Conservation (phyloP, 2,113 vertebrate genomes). For the Chaetura pelagica region DNA sequence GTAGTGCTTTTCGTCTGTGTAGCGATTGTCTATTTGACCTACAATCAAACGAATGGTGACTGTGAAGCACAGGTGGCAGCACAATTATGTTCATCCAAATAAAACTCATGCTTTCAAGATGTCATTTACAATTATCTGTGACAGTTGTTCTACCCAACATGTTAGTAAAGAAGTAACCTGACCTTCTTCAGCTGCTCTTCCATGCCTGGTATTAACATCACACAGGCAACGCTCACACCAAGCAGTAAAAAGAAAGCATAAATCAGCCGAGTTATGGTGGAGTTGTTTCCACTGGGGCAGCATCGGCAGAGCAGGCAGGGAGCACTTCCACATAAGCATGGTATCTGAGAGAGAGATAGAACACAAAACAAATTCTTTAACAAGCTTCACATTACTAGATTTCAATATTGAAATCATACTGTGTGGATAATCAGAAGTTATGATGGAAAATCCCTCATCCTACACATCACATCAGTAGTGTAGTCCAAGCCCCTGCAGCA, state of each 20-base stretch:
- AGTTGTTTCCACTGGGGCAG: conserved; percentile 97
- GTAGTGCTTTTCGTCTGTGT: background rate
- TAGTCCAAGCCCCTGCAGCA: background rate
- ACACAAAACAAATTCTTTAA: background rate
- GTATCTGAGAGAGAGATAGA: conserved; percentile 80
- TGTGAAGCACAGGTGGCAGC: background rate
- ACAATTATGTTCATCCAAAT: background rate
- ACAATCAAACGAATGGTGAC: background rate
- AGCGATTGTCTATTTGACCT: background rate
- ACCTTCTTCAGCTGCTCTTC: conserved; percentile 98
- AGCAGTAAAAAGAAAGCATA: conserved; percentile 94
- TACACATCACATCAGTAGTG: background rate
- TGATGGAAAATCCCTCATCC: background rate
- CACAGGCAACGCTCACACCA: conserved; percentile 90
- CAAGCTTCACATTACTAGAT: background rate
- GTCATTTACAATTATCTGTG: background rate
- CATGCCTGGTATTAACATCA: conserved; percentile 98
- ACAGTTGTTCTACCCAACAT: background rate
- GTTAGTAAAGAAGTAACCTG: background rate
- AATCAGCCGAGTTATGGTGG: conserved; percentile 93
- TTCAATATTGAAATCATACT: background rate
- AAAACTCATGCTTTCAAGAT: background rate
- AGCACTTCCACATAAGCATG: conserved; percentile 95
- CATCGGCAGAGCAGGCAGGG: conserved; percentile 95
- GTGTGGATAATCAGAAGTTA: background rate